Percentiles rank a stretch among this genome's conserved stretches.
Evolutionary conservation across 2,797 vertebrate genomes (phyloP).

Genomic region (Eulemur coronatus): DNA sequence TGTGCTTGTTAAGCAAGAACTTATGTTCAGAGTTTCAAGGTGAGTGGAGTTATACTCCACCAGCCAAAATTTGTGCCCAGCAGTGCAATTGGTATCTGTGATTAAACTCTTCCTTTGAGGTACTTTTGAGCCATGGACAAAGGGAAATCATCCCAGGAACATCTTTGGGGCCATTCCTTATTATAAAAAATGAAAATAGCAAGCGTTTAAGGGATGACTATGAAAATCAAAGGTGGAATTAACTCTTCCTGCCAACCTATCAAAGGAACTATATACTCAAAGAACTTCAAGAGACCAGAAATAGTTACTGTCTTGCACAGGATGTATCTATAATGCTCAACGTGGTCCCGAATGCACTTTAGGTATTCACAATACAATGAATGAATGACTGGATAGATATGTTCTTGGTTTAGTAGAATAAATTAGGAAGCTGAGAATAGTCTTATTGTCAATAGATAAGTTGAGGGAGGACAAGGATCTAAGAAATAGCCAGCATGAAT

Average conservation of each 20-base stretch:
- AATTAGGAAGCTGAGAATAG: neutral
- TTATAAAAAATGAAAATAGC: neutral
- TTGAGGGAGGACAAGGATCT: neutral
- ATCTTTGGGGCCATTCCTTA: neutral
- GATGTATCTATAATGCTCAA: neutral
- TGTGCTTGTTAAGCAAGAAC: neutral
- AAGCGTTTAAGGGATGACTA: neutral
- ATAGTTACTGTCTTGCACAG: neutral
- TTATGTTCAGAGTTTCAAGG: neutral
- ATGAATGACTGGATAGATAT: neutral
- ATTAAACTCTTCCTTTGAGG: neutral
- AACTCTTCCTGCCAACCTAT: rapidly evolving
- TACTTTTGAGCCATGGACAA: neutral
- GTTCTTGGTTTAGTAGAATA: neutral
- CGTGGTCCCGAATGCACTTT: neutral
- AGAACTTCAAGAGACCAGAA: neutral
- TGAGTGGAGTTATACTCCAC: neutral
- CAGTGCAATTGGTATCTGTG: neutral
- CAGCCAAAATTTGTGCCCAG: neutral
- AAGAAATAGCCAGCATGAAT: neutral
- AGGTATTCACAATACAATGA: neutral
- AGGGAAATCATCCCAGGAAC: neutral
- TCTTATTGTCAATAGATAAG: neutral
- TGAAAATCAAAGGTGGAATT: neutral
- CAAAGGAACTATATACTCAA: neutral